Conservation (phyloP, 2,888 invertebrate species). For the Ceratothoa steindachneri region DNA sequence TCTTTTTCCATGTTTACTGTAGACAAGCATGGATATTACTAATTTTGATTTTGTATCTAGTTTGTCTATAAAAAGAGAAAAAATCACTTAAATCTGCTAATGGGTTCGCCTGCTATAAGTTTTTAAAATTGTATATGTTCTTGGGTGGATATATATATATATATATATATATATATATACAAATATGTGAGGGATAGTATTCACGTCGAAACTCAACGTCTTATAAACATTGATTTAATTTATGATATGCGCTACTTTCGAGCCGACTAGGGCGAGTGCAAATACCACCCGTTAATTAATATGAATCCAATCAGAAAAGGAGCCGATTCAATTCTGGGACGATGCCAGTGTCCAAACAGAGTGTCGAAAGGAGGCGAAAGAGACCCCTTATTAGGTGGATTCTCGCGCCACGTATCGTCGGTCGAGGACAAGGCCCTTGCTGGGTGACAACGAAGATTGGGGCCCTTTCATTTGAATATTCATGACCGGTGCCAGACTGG, state of each 20-base stretch:
- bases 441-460: conserved; percentile 45
- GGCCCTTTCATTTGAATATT: conserved; percentile 39
- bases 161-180: conserved; percentile 15
- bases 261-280: background rate
- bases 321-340: conserved; percentile 1
- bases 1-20: too few species aligned
- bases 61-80: too few species aligned
- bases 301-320: background rate
- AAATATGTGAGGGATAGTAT: background rate
- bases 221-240: conserved; percentile 16
- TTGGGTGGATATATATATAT: conserved; percentile 23
- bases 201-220: background rate
- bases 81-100: too few species aligned
- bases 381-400: background rate
- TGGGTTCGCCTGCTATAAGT: too few species aligned
- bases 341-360: conserved; percentile 2
- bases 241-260: background rate
- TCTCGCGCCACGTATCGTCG: conserved; percentile 4
- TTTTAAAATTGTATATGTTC: too few species aligned
- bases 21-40: too few species aligned
- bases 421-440: conserved; percentile 34
- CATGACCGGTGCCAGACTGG: conserved; percentile 37
- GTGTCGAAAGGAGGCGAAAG: background rate
- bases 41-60: too few species aligned
- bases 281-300: conserved; percentile 8